Evolutionary conservation across 2,113 vertebrate genomes (phyloP).

Genomic region (Lynx canadensis): DNA sequence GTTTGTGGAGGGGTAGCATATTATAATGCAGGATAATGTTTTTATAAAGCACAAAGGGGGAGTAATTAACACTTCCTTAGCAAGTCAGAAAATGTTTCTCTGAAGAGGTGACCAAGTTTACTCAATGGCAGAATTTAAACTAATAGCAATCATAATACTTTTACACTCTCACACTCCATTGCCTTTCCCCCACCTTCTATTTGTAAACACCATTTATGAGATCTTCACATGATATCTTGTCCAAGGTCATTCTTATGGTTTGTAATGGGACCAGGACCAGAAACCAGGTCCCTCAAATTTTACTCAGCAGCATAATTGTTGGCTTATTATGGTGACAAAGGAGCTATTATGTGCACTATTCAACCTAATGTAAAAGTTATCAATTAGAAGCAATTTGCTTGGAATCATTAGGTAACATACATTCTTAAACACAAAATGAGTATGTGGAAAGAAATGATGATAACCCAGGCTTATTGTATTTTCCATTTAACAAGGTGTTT

Average conservation of each 20-base stretch:
- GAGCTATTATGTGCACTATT: background rate
- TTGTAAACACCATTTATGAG: background rate
- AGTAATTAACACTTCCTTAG: background rate
- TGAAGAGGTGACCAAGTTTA: background rate
- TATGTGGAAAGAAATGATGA: background rate
- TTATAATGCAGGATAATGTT: background rate
- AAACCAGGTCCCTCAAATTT: background rate
- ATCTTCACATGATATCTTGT: background rate
- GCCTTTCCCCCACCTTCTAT: background rate
- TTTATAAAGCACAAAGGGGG: background rate
- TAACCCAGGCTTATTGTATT: constrained; percentile 17
- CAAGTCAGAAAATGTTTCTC: constrained; percentile 12
- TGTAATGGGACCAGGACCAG: background rate
- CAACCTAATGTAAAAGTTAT: background rate
- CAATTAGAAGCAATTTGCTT: background rate
- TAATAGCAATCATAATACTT: background rate
- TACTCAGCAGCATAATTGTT: background rate
- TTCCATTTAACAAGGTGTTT: constrained; percentile 35
- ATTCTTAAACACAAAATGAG: constrained; percentile 6
- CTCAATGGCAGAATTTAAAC: background rate
- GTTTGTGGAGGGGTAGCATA: background rate
- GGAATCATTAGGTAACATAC: background rate
- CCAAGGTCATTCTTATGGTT: background rate
- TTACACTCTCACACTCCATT: background rate
- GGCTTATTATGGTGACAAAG: background rate